A percentile compares a stretch with the other conserved stretches of the same genome.
These are phyloP conservation scores for Macaria notata DNA, from an alignment of 2,888 invertebrate genomes.

Conservation along the genomic window DNA sequence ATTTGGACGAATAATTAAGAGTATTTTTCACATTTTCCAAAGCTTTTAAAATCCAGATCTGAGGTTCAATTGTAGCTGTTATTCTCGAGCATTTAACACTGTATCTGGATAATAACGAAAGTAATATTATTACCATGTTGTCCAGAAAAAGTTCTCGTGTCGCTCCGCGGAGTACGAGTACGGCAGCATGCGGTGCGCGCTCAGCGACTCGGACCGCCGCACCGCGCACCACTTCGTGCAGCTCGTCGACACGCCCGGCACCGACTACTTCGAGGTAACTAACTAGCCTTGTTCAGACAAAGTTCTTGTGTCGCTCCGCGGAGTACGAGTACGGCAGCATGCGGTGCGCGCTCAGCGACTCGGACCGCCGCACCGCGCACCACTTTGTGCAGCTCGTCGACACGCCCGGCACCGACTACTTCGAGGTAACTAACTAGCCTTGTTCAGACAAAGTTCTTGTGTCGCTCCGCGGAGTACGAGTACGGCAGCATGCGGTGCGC, in stretches of 20 bases:
- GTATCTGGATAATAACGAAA: too few species aligned
- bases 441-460: conserved; percentile 91
- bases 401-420: conserved; percentile 84
- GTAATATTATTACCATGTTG: conserved; percentile 30
- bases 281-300: conserved; percentile 82
- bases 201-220: conserved; percentile 94
- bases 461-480: conserved; percentile 96
- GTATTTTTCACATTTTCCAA: too few species aligned
- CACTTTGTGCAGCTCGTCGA: conserved; percentile 95
- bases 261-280: conserved; percentile 77
- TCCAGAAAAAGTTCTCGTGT: conserved; percentile 93
- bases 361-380: conserved; percentile 93
- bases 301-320: conserved; percentile 94
- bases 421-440: conserved; percentile 61
- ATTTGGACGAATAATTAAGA: too few species aligned
- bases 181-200: conserved; percentile 94
- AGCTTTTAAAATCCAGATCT: too few species aligned
- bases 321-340: conserved; percentile 97
- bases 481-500: conserved; percentile 96
- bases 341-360: conserved; percentile 94
- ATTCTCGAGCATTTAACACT: too few species aligned
- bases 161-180: conserved; percentile 97
- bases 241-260: conserved; percentile 90
- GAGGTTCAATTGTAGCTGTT: too few species aligned
- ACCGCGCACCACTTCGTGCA: conserved; percentile 95